These are phyloP conservation scores for Oncopodura yosiiana DNA, from an alignment of 1,140 invertebrate genomes.

Conservation along the genomic window DNA sequence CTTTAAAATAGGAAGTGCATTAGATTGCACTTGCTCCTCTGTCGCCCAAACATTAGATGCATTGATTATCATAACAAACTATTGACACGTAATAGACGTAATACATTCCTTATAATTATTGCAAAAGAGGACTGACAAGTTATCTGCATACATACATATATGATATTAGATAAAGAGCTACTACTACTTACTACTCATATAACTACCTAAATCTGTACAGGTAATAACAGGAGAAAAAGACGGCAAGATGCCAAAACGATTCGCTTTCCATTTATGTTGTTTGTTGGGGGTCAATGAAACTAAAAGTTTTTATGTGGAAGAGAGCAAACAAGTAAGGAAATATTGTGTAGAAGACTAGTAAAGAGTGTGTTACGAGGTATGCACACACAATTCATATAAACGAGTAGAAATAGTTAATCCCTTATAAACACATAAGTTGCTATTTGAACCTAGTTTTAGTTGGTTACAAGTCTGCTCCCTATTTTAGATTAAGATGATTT, in stretches of 20 bases:
- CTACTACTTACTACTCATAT: neutral
- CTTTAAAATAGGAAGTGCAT: no score
- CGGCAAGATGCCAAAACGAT: constrained; percentile 27
- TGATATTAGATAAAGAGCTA: constrained; percentile 10
- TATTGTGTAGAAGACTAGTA: neutral
- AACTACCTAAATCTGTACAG: no score
- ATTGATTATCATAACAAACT: no score
- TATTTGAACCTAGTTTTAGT: neutral
- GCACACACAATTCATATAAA: neutral
- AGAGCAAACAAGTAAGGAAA: neutral
- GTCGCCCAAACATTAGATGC: no score
- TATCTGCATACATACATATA: no score
- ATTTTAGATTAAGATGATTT: neutral
- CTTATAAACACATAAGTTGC: neutral
- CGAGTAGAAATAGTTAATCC: neutral
- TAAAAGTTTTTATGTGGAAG: constrained; percentile 23
- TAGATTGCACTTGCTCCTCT: no score
- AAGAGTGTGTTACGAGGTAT: neutral
- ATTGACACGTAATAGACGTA: no score
- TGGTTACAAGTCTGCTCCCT: neutral
- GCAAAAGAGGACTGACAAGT: no score
- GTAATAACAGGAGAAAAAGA: no score
- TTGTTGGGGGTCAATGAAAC: constrained; percentile 31
- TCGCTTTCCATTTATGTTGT: constrained; percentile 29
- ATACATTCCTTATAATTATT: no score